phyloP scores from a whole-genome alignment of 2,888 invertebrate genomes.

The Volucella bombylans region DNA sequence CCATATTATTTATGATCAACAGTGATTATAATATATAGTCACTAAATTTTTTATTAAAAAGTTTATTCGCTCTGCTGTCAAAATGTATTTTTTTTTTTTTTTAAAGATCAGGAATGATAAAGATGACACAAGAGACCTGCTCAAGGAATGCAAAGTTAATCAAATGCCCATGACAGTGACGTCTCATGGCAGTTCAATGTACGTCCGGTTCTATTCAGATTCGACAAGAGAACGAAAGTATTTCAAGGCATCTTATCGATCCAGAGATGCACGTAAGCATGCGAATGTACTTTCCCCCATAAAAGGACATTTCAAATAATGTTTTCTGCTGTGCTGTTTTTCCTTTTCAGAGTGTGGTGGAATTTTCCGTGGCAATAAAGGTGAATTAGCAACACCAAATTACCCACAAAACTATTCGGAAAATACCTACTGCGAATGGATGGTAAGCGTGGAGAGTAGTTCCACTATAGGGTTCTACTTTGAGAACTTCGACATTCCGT shows the following conservation, averaged over 20 bases:
- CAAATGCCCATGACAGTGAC: constrained; percentile 82
- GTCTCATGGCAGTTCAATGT: constrained; percentile 88
- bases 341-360: constrained; percentile 89
- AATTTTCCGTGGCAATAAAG: constrained; percentile 84
- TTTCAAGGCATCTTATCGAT: constrained; percentile 85
- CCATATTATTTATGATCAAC: too few relatives aligned
- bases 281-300: background rate
- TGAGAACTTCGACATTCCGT: constrained; percentile 85
- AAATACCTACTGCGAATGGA: constrained; percentile 91
- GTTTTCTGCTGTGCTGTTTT: background rate
- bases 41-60: too few relatives aligned
- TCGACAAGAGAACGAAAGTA: constrained; percentile 84
- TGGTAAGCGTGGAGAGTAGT: constrained; percentile 86
- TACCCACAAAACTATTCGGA: constrained; percentile 90
- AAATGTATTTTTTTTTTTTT: constrained; percentile 13
- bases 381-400: constrained; percentile 89
- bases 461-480: constrained; percentile 85
- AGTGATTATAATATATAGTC: too few relatives aligned
- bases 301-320: background rate
- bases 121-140: constrained; percentile 84
- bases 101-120: constrained; percentile 86
- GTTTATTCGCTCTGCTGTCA: too few relatives aligned
- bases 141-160: constrained; percentile 85
- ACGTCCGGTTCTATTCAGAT: constrained; percentile 87
- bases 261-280: constrained; percentile 83